Base-by-base conservation (phyloP, 35 echinoderm and acorn worm genomes). In the Heliocidaris tuberculata region DNA sequence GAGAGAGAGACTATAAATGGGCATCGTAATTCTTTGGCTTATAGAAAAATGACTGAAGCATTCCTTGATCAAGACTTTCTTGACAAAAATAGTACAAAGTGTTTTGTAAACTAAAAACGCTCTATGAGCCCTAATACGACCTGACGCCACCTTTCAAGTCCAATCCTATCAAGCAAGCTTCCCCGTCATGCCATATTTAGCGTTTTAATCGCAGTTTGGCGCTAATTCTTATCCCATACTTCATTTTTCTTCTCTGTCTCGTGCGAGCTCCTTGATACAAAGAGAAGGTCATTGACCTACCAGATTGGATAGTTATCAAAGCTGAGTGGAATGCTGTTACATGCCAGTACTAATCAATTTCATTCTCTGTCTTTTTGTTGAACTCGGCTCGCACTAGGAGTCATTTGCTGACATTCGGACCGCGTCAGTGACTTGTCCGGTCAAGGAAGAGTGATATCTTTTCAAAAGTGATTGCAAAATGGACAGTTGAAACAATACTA, bases 171-270 rank as follows among this genome's bases (percentile, higher is more conserved):
- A 78, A 78, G 27, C 65, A 19, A 78, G 65, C 65, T 24, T 7
- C 6, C 27, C 21, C 7, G 65, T 78, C 65, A 78, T 78, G 21
- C 65, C 65, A 78, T 78, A 78, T 78, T 78, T 78, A 19, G 65
- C 8, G 27, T 78, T 78, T n/a, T 29, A 78, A 27, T 78, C 65
- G 21, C 15, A 6, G 65, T 19, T 78, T 19, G 65, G 60, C 6
- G 65, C 21, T 78, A 78, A 78, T 78, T 78, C 65, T 78, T 78
- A 78, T 78, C 65, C 65, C 65, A 78, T 27, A 78, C 65, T 78
- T n/a, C 65, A 19, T 78, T 42, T 42, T 42, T 42, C 24, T 27
- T 78, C 21, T n/a, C 15, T 21, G 21, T 78, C 65, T 78, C 21
- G 21, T 27, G 21, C 21, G 27, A 2, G 24, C 65, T 78, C 65